Percentiles rank a stretch among this genome's conserved stretches.
Evolutionary conservation across 1,140 invertebrate genomes (phyloP).

Genomic region (Magallana gigas): DNA sequence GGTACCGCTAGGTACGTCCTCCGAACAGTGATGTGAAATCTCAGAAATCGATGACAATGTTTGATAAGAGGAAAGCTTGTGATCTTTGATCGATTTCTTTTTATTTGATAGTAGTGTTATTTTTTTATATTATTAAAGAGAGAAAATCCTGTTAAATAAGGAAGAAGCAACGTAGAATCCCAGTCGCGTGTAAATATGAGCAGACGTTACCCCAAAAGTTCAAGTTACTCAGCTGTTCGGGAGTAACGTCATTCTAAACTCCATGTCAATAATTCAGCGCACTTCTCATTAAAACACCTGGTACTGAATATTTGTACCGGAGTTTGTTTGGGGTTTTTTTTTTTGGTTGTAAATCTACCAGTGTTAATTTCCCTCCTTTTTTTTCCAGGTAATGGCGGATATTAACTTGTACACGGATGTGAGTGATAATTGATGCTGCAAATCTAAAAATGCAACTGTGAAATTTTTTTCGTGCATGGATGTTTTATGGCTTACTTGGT

Average conservation of each 20-base stretch:
- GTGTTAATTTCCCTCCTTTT: no score
- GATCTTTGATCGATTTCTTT: constrained; percentile 28
- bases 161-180: not conserved
- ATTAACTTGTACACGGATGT: no score
- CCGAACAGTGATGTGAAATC: no score
- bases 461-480: no score
- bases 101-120: not conserved
- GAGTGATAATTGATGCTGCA: no score
- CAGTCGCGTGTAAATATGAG: not conserved
- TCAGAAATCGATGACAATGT: not conserved
- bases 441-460: no score
- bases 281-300: not conserved
- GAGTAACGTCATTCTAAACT: not conserved
- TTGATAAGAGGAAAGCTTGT: not conserved
- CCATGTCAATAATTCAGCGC: not conserved
- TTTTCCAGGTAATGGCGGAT: no score
- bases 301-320: not conserved
- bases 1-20: no score
- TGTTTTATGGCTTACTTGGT: no score
- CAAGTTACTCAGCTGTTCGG: not conserved
- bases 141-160: not conserved
- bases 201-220: not conserved
- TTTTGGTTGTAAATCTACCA: no score
- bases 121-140: constrained; percentile 2
- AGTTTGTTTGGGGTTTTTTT: no score